phyloP scores from a whole-genome alignment of 2,797 vertebrate species.

The Molothrus aeneus region DNA sequence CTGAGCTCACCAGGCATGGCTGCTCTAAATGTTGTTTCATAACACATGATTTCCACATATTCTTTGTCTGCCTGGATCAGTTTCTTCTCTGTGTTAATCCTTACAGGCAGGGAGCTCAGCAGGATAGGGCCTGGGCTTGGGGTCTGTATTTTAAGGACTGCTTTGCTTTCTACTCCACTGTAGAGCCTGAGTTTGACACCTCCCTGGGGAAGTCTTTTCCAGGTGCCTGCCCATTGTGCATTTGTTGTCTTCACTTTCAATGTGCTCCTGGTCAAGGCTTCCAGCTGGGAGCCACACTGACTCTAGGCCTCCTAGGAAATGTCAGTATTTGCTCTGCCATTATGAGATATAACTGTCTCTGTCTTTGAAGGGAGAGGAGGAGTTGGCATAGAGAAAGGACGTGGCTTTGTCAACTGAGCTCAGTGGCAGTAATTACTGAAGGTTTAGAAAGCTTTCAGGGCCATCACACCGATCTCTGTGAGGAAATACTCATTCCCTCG shows the following conservation, averaged over 20 bases:
- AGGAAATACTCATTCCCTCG: background rate
- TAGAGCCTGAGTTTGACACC: background rate
- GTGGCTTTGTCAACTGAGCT: background rate
- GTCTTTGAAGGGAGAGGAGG: background rate
- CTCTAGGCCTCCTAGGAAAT: background rate
- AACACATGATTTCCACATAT: background rate
- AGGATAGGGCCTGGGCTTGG: background rate
- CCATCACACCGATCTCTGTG: background rate
- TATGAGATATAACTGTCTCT: background rate
- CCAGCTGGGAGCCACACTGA: background rate
- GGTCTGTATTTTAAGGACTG: background rate
- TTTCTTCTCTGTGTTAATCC: background rate
- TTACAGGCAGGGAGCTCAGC: background rate
- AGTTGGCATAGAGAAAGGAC: background rate
- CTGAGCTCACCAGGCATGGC: background rate
- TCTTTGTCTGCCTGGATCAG: background rate
- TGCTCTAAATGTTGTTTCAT: background rate
- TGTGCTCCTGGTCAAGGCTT: background rate
- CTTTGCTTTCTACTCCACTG: background rate
- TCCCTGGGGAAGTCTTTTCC: background rate
- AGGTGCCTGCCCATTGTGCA: accelerated
- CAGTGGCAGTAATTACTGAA: background rate
- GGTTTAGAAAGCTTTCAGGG: background rate
- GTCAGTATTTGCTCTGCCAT: background rate
- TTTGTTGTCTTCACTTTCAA: background rate